These are phyloP conservation scores for Alcis repandata DNA, from an alignment of 2,888 invertebrate genomes.

Conservation along the genomic window DNA sequence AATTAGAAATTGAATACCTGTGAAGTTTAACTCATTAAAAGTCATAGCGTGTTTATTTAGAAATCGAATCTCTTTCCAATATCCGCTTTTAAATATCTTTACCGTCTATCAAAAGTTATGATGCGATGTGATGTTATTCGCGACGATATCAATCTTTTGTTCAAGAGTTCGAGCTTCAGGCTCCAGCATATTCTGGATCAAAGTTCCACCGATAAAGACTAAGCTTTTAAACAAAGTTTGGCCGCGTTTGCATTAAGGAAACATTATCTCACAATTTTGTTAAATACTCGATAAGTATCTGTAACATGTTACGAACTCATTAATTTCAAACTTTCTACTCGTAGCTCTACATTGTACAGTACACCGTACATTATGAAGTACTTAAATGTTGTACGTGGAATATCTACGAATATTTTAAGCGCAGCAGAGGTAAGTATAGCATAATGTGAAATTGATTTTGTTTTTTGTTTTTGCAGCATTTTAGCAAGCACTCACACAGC, in stretches of 20 bases:
- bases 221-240: constrained; percentile 42
- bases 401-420: background rate
- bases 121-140: constrained; percentile 37
- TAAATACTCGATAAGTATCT: constrained; percentile 30
- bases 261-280: constrained; percentile 39
- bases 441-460: constrained; percentile 8
- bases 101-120: constrained; percentile 41
- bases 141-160: constrained; percentile 49
- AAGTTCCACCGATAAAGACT: constrained; percentile 46
- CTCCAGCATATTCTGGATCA: constrained; percentile 46
- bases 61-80: constrained; percentile 11
- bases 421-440: background rate
- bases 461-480: constrained; percentile 30
- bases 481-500: constrained; percentile 34
- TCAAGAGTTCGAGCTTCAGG: constrained; percentile 44
- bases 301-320: constrained; percentile 21
- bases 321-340: constrained; percentile 10
- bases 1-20: background rate
- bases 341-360: background rate
- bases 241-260: constrained; percentile 40
- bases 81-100: constrained; percentile 33
- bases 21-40: background rate
- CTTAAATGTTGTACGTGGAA: background rate
- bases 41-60: background rate
- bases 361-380: background rate